phyloP scores from a whole-genome alignment of 35 echinoderm and acorn worm genomes.

The Holothuria glaberrima region DNA sequence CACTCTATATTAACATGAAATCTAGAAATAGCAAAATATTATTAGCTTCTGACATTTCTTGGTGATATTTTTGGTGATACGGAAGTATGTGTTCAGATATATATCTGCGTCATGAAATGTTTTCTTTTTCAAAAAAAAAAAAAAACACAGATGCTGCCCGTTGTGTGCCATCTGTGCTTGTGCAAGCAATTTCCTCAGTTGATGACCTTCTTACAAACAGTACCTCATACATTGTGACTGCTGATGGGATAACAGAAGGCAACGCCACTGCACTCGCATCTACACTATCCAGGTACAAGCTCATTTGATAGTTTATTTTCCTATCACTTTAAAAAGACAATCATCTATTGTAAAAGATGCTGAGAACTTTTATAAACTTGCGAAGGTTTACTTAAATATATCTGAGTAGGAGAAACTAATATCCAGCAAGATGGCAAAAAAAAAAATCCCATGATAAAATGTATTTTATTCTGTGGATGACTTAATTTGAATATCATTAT shows the following conservation, averaged over 20 bases:
- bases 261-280: constrained; percentile 69
- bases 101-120: not conserved
- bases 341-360: not conserved
- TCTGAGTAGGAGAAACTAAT: too few species aligned
- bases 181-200: constrained; percentile 59
- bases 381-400: too few species aligned
- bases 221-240: constrained; percentile 64
- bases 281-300: constrained; percentile 46
- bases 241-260: constrained; percentile 51
- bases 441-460: too few species aligned
- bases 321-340: not conserved
- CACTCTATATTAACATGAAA: too few species aligned
- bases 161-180: constrained; percentile 79
- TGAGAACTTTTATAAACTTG: too few species aligned
- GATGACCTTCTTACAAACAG: constrained; percentile 49
- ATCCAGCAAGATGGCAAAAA: too few species aligned
- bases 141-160: constrained; percentile 69
- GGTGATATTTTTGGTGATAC: too few species aligned
- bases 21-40: too few species aligned
- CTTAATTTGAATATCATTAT: too few species aligned
- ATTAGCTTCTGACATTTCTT: too few species aligned
- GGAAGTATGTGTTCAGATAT: too few species aligned
- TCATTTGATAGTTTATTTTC: not conserved
- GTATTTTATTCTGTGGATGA: too few species aligned
- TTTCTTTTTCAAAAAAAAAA: constrained; percentile 5